phyloP scores from a whole-genome alignment of 2,113 vertebrate species.

The Cichladusa arquata region DNA sequence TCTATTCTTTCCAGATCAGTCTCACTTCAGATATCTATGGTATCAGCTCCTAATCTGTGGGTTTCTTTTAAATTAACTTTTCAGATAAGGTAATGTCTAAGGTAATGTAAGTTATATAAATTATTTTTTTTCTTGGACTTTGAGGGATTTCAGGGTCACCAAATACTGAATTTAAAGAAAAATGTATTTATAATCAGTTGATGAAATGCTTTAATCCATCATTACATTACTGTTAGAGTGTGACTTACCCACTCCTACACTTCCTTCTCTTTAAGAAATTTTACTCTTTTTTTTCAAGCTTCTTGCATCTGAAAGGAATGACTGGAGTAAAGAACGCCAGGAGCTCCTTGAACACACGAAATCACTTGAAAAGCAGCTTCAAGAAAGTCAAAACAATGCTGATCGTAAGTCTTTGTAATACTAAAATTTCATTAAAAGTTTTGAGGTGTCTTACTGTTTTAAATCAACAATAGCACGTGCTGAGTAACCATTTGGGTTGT shows the following conservation, averaged over 20 bases:
- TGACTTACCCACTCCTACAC: not conserved
- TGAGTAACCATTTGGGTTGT: not conserved
- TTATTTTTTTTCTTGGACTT: not conserved
- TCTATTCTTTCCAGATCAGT: not conserved
- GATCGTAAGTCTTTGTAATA: conserved; percentile 73
- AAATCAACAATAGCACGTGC: not conserved
- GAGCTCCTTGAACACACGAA: conserved; percentile 71
- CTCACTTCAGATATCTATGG: not conserved
- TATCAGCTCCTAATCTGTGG: not conserved
- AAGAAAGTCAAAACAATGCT: conserved; percentile 70
- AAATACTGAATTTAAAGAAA: not conserved
- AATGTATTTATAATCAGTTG: not conserved
- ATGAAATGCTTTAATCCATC: not conserved
- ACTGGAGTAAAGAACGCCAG: conserved; percentile 77
- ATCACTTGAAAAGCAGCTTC: conserved; percentile 79
- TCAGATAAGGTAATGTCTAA: not conserved
- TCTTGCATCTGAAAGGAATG: conserved; percentile 80
- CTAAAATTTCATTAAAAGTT: not conserved
- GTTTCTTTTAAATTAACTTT: not conserved
- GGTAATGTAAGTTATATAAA: not conserved
- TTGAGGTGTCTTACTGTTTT: not conserved
- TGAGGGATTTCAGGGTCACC: not conserved
- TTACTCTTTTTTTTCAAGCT: conserved; percentile 70
- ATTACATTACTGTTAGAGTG: not conserved
- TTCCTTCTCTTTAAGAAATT: not conserved